These are phyloP conservation scores for Botia kubotai DNA, from an alignment of 2,797 vertebrate species.

Conservation along the genomic window DNA sequence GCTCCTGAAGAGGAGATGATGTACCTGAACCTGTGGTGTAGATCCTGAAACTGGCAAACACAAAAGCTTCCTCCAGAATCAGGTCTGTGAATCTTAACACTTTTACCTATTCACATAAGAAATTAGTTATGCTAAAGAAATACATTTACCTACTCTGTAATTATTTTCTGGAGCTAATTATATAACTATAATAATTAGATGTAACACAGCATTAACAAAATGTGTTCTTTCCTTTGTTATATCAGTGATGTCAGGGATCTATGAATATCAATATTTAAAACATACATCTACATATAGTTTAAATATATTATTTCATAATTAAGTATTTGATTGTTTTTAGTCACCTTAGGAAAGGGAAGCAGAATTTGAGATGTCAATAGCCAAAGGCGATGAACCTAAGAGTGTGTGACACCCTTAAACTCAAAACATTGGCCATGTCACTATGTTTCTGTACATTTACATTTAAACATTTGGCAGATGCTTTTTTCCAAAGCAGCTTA, in stretches of 20 bases:
- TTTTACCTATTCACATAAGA: not conserved
- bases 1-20: slow-evolving; percentile 70
- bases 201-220: too few relatives aligned
- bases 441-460: not conserved
- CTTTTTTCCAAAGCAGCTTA: too few relatives aligned
- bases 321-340: not conserved
- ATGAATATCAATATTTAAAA: not conserved
- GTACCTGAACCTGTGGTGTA: slow-evolving; percentile 66
- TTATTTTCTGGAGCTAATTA: too few relatives aligned
- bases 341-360: slow-evolving; percentile 87
- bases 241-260: too few relatives aligned
- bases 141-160: not conserved
- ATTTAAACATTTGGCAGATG: too few relatives aligned
- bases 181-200: too few relatives aligned
- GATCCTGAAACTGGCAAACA: slow-evolving; percentile 83
- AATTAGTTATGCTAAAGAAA: too few relatives aligned
- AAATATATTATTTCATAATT: not conserved
- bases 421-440: not conserved
- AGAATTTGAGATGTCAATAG: slow-evolving; percentile 92
- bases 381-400: slow-evolving; percentile 88
- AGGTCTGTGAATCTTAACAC: slow-evolving; percentile 76
- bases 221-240: too few relatives aligned
- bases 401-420: slow-evolving; percentile 74
- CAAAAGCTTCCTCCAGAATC: slow-evolving; percentile 92
- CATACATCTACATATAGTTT: not conserved